Percentiles rank a stretch among this genome's conserved stretches.
Evolutionary conservation across 2,113 vertebrate genomes (phyloP).

Genomic region (Pomatorhinus ruficollis): DNA sequence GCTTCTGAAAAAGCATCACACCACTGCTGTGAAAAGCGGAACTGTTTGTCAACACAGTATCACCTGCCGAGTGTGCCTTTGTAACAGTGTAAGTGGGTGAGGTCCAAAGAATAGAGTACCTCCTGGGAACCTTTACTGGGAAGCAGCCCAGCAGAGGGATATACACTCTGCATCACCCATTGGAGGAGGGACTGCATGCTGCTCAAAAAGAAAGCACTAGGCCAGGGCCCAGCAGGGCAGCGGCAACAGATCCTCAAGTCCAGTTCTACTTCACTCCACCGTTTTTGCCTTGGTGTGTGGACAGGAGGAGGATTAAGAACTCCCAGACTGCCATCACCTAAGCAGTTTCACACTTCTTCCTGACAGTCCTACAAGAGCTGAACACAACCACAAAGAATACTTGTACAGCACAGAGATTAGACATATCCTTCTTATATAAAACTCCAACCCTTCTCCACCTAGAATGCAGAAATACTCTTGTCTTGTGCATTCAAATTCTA

Average conservation of each 20-base stretch:
- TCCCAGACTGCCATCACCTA: neutral
- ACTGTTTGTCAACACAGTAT: neutral
- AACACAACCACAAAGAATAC: neutral
- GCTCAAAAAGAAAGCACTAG: too few relatives aligned
- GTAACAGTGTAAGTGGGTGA: rapidly evolving
- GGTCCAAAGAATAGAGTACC: neutral
- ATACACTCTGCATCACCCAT: neutral
- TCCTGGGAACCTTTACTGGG: neutral
- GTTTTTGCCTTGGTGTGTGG: neutral
- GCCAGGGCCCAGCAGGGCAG: neutral
- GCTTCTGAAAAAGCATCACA: neutral
- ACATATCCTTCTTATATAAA: neutral
- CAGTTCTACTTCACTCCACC: neutral
- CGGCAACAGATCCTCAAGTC: neutral
- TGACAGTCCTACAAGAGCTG: neutral
- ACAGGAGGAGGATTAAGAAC: neutral
- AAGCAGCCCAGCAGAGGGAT: neutral
- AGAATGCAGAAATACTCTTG: neutral
- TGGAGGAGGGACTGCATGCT: neutral
- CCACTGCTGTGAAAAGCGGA: neutral
- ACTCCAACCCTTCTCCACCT: neutral
- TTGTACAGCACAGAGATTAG: neutral
- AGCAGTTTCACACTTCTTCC: neutral
- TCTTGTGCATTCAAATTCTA: neutral
- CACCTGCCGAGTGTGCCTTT: neutral